Evolutionary conservation across 53 echinoderm and acorn worm species (phyloP), one percentile per base, ranked within the genome.

Genomic region (Holothuria scabra): DNA sequence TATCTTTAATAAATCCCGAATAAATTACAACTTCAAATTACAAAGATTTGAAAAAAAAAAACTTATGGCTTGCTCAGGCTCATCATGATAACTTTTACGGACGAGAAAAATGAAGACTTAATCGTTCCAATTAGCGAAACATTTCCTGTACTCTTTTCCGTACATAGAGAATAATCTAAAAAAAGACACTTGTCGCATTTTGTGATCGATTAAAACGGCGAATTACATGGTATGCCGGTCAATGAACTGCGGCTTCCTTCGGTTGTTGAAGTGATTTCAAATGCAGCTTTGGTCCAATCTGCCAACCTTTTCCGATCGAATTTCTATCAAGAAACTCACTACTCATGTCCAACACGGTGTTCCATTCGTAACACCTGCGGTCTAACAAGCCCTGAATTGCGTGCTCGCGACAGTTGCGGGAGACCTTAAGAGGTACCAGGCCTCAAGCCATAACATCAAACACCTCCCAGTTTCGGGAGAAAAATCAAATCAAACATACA

Each of bases 401-500:
- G 46, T 46, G 72, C 72, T 24, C 34, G 41, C 72, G 72, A 72
- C 72, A 72, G 72, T 72, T 72, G 72, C 44, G 48, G 72, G 44
- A 72, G 44, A 72, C 46, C 52, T 41, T 44, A 44, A 72, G 72
- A 72, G 72, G 72, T 72, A 44, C 72, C 72, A 12, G 48, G 72
- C 72, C 72, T 72, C 72, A 9, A 72, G 72, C 72, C 46, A 46
- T 33, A 72, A 72, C 72, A 72, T 72, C 72, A 72, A 72, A 72
- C 48, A 72, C 72, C 72, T 46, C 72, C 72, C 72, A 46, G 46
- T 46, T 29, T 29, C 16, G 28, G 52, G 52, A 18, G 48, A 69
- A 69, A 72, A 72, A 72, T 72, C 72, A 72, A 72, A 72, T 72
- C 72, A 72, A 72, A 72, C 72, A 72, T 41, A 72, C 72, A 72